phyloP scores from a whole-genome alignment of 2,113 vertebrate genomes.

The Dicentrarchus labrax region DNA sequence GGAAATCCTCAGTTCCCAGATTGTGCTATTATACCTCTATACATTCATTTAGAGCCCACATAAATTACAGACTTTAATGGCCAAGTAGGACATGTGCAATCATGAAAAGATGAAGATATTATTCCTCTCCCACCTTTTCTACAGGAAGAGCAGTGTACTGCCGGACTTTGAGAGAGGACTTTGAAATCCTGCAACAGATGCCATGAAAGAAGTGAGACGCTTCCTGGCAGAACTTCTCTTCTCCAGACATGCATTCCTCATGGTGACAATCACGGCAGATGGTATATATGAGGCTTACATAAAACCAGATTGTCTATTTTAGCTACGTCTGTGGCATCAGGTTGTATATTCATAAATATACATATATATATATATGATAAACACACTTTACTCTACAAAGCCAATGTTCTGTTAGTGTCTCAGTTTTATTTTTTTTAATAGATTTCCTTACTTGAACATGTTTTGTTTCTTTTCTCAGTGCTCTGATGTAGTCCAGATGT shows the following conservation, averaged over 20 bases:
- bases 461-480: background rate
- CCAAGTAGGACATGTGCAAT: too few species aligned
- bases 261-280: constrained; percentile 34
- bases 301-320: constrained; percentile 1
- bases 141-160: background rate
- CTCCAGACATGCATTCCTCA: constrained; percentile 1
- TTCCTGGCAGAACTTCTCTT: constrained; percentile 16
- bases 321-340: background rate
- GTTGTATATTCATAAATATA: background rate
- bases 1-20: too few species aligned
- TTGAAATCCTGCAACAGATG: constrained; percentile 38
- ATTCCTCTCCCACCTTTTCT: background rate
- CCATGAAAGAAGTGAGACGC: background rate
- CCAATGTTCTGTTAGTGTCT: too few species aligned
- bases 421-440: too few species aligned
- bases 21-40: too few species aligned
- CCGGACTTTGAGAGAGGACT: background rate
- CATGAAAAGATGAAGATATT: too few species aligned
- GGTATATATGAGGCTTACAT: constrained; percentile 16
- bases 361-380: background rate
- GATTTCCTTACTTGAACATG: background rate
- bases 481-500: too few species aligned
- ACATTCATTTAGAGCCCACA: too few species aligned
- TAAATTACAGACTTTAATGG: too few species aligned
- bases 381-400: too few species aligned